These are phyloP conservation scores for Coptotermes formosanus DNA, from an alignment of 1,140 invertebrate species.

Conservation along the genomic window DNA sequence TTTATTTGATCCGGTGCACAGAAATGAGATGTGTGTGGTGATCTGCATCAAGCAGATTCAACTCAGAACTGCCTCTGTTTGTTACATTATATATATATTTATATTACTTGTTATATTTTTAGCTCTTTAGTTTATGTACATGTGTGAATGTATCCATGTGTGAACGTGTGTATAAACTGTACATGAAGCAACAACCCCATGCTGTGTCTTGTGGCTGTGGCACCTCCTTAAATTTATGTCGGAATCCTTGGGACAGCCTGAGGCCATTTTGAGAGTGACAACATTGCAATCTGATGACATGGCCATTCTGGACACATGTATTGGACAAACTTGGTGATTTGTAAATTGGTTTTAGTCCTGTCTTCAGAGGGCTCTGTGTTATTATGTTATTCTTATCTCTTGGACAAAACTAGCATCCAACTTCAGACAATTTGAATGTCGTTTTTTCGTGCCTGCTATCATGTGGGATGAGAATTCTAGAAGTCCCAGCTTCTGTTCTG, in stretches of 20 bases:
- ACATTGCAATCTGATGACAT: too few species aligned
- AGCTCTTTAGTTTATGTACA: conserved; percentile 6
- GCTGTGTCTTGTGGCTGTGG: background rate
- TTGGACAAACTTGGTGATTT: too few species aligned
- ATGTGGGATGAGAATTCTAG: too few species aligned
- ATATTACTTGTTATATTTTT: conserved; percentile 9
- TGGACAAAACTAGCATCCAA: too few species aligned
- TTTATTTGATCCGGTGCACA: background rate
- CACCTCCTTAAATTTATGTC: background rate
- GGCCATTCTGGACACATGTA: too few species aligned
- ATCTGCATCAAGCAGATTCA: background rate
- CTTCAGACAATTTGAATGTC: too few species aligned
- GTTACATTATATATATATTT: conserved; percentile 18
- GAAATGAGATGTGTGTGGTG: background rate
- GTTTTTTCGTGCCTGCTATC: too few species aligned
- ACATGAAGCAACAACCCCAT: background rate
- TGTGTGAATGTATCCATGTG: background rate
- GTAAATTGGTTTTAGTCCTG: too few species aligned
- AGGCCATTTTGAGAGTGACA: too few species aligned
- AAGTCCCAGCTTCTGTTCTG: too few species aligned
- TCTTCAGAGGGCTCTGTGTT: too few species aligned
- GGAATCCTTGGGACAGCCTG: background rate
- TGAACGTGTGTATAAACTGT: conserved; percentile 3
- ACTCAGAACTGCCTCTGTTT: background rate
- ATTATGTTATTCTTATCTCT: too few species aligned